Evolutionary conservation across 2,113 vertebrate genomes (phyloP).

Genomic region (Sterrhoptilus dennistouni): DNA sequence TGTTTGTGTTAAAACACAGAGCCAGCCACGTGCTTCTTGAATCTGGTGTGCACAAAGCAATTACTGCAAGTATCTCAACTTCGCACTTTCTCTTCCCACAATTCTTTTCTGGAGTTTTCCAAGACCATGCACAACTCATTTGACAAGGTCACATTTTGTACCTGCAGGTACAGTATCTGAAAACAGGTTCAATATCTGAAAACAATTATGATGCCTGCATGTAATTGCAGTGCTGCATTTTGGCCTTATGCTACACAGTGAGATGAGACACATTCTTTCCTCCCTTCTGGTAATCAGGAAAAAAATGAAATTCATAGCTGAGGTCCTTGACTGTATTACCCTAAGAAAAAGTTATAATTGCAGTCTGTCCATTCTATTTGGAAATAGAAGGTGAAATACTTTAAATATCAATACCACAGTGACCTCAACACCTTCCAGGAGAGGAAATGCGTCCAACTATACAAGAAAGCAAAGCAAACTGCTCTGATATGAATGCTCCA

Average conservation of each 20-base stretch:
- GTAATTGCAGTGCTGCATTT: not conserved
- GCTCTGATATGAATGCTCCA: not conserved
- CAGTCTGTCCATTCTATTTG: not conserved
- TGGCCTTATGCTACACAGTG: not conserved
- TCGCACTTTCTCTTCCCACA: not conserved
- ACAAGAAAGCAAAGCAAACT: not conserved
- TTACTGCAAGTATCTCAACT: not conserved
- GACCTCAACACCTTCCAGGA: not conserved
- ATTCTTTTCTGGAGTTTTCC: not conserved
- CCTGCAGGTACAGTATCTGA: not conserved
- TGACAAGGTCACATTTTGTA: not conserved
- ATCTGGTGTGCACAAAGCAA: not conserved
- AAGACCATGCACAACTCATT: not conserved
- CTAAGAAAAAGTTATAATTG: not conserved
- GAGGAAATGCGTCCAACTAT: not conserved
- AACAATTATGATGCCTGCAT: not conserved
- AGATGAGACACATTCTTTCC: not conserved
- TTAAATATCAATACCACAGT: not conserved
- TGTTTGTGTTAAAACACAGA: not conserved
- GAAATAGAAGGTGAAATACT: not conserved
- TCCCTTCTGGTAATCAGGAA: not conserved
- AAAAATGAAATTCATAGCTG: not conserved
- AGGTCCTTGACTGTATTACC: not conserved
- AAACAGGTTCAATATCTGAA: not conserved
- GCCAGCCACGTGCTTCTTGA: not conserved